Conservation (phyloP, 2,888 invertebrate species). For the Lissonota sp. region DNA sequence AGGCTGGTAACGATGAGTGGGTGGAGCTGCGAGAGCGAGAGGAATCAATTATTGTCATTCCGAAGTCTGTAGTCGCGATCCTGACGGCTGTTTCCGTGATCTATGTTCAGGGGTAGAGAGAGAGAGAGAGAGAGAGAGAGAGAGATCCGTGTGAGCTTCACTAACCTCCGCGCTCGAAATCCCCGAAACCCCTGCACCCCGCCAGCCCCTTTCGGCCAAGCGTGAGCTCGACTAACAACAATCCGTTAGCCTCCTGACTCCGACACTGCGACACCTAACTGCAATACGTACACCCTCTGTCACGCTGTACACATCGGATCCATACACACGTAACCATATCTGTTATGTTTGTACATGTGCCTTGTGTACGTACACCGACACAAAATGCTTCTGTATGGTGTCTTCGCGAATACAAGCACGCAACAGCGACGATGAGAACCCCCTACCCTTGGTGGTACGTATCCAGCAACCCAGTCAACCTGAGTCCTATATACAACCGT, state of each 20-base stretch:
- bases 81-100: conserved; percentile 80
- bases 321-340: conserved; percentile 20
- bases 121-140: conserved; percentile 59
- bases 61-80: conserved; percentile 77
- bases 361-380: no score
- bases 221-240: conserved; percentile 73
- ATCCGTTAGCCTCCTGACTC: conserved; percentile 77
- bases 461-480: conserved; percentile 63
- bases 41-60: conserved; percentile 83
- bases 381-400: conserved; percentile 15
- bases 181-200: conserved; percentile 9
- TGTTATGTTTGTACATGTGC: conserved; percentile 15
- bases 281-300: conserved; percentile 48
- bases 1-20: conserved; percentile 1
- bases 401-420: no score
- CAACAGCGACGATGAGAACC: no score
- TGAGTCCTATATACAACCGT: conserved; percentile 62
- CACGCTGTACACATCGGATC: neutral
- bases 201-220: neutral
- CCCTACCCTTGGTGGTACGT: conserved; percentile 3
- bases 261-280: conserved; percentile 51
- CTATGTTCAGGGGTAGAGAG: conserved; percentile 74
- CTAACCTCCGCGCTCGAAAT: no score
- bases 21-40: conserved; percentile 69
- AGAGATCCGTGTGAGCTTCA: no score